Conservation (phyloP, 2,113 vertebrate species). For the Calyptommatus sinebrachiatus region DNA sequence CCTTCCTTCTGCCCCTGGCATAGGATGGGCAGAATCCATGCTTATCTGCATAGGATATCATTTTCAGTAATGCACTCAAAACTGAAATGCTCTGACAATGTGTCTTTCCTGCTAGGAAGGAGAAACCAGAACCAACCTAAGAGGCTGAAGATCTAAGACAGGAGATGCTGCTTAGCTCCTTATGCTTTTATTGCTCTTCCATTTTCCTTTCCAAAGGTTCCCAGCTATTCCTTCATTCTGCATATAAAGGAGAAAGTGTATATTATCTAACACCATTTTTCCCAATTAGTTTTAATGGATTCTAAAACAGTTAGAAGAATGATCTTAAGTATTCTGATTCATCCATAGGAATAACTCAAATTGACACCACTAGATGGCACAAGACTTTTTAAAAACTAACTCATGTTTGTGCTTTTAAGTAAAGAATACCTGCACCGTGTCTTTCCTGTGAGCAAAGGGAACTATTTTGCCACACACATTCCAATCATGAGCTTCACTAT, state of each 20-base stretch:
- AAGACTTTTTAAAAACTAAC: slow-evolving; percentile 35
- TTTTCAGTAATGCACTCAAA: no score
- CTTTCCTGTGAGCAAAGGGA: no score
- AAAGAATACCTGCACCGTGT: not conserved
- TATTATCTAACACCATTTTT: not conserved
- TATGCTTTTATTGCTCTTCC: not conserved
- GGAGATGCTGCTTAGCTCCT: no score
- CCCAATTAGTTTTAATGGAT: not conserved
- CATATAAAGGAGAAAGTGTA: not conserved
- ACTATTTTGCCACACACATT: no score
- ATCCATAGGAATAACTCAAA: not conserved
- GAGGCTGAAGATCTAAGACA: no score
- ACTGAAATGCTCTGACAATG: no score
- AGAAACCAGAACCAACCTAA: no score
- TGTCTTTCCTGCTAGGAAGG: no score
- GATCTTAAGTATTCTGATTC: not conserved
- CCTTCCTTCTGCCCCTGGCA: no score
- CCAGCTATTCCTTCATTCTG: not conserved
- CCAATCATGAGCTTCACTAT: no score
- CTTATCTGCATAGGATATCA: no score
- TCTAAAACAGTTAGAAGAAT: not conserved
- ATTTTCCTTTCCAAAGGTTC: not conserved
- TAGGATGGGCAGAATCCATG: no score
- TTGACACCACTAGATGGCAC: slow-evolving; percentile 57
- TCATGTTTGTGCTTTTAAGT: not conserved